phyloP scores from a whole-genome alignment of 1,140 invertebrate species.

The Lasioglossum baleicum region DNA sequence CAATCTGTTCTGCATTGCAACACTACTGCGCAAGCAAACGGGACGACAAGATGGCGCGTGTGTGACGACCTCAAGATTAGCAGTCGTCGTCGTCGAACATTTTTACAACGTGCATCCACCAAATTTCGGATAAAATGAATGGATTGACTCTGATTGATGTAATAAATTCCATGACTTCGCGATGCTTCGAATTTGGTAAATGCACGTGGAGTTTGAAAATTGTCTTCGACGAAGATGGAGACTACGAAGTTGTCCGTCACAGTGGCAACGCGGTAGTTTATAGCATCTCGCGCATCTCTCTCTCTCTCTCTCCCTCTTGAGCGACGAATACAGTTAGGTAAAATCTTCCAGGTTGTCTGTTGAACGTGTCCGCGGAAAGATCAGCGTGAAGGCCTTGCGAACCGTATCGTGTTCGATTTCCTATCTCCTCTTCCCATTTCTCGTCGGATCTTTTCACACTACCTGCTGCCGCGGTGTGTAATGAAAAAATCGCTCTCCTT shows the following conservation, averaged over 20 bases:
- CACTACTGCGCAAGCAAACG: too few species aligned
- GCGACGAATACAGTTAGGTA: slow-evolving; percentile 21
- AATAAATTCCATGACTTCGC: too few species aligned
- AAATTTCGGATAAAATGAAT: too few species aligned
- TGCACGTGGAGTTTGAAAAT: too few species aligned
- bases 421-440: neutral
- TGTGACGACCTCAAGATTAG: too few species aligned
- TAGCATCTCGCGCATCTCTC: slow-evolving; percentile 30
- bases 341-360: slow-evolving; percentile 65
- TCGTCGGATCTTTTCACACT: neutral
- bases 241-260: neutral
- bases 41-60: too few species aligned
- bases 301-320: neutral
- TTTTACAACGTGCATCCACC: too few species aligned
- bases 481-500: neutral
- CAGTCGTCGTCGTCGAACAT: too few species aligned
- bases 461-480: neutral
- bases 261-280: neutral
- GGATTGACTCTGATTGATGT: too few species aligned
- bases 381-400: slow-evolving; percentile 49
- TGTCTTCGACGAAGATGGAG: neutral
- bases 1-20: too few species aligned
- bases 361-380: slow-evolving; percentile 41
- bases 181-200: too few species aligned
- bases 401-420: slow-evolving; percentile 30